A percentile compares a stretch with the other conserved stretches of the same genome.
These are phyloP conservation scores for Mormyrops attenuatus DNA, from an alignment of 2,797 vertebrate species.

Conservation along the genomic window DNA sequence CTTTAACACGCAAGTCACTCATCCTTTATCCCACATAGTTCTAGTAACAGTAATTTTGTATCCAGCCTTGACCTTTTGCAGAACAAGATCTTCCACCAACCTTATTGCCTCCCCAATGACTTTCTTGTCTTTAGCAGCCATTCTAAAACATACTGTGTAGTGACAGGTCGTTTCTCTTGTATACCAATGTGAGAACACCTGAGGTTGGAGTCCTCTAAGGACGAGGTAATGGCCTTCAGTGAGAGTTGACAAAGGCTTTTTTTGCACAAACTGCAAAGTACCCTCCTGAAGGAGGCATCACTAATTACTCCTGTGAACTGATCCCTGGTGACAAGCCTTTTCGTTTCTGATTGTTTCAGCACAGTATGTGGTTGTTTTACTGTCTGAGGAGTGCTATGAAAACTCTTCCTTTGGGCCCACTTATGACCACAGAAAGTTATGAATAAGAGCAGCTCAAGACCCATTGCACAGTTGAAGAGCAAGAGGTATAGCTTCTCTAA, in stretches of 20 bases:
- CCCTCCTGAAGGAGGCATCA: not conserved
- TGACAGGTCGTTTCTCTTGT: not conserved
- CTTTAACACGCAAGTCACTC: not conserved
- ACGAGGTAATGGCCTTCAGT: not conserved
- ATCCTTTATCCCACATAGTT: not conserved
- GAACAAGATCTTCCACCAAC: not conserved
- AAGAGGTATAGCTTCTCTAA: not conserved
- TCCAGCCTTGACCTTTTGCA: not conserved
- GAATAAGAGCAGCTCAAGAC: not conserved
- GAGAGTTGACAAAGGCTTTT: not conserved
- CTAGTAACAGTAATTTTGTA: not conserved
- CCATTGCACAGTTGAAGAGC: not conserved
- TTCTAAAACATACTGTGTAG: not conserved
- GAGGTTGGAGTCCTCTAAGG: not conserved
- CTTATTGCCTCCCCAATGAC: not conserved
- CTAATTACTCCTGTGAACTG: constrained; percentile 2
- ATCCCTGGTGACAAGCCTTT: not conserved
- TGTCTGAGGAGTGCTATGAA: not conserved
- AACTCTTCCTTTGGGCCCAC: not conserved
- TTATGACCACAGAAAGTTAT: constrained; percentile 5
- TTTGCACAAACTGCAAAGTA: not conserved
- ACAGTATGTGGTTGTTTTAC: not conserved
- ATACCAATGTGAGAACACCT: not conserved
- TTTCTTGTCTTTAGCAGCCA: not conserved
- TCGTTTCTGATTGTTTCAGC: not conserved